phyloP scores from a whole-genome alignment of 2,113 vertebrate genomes.

The Stigmatopora nigra region DNA sequence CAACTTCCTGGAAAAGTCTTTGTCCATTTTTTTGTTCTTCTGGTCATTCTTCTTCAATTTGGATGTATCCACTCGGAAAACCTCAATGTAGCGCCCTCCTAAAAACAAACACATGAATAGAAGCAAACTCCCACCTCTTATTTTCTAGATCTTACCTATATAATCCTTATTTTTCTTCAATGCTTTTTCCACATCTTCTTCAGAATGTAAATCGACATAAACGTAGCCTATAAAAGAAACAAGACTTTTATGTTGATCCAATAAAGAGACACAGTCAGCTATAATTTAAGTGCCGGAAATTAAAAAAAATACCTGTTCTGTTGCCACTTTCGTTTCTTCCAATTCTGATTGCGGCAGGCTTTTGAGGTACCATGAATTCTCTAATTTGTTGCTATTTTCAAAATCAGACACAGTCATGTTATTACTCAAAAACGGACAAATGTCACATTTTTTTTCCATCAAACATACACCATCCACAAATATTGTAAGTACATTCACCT shows the following conservation, averaged over 20 bases:
- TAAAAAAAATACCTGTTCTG: conserved; percentile 70
- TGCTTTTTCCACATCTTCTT: conserved; percentile 81
- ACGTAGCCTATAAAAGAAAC: conserved; percentile 75
- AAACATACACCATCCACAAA: not conserved
- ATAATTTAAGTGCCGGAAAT: not conserved
- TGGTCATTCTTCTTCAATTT: conserved; percentile 39
- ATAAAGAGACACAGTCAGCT: no score
- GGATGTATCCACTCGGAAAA: conserved; percentile 64
- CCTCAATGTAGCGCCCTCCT: conserved; percentile 85
- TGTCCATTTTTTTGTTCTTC: conserved; percentile 44
- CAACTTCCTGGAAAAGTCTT: conserved; percentile 67
- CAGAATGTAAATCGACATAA: conserved; percentile 84
- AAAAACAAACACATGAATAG: not conserved
- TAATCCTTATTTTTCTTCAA: conserved; percentile 86
- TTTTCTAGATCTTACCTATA: conserved; percentile 81
- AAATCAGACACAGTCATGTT: not conserved
- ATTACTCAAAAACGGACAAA: not conserved
- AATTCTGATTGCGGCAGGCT: conserved; percentile 80
- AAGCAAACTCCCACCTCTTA: not conserved
- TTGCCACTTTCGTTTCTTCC: conserved; percentile 77
- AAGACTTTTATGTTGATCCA: conserved; percentile 5
- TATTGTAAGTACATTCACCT: conserved; percentile 65
- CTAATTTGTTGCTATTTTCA: conserved; percentile 76
- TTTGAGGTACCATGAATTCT: conserved; percentile 87
- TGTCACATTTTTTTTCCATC: not conserved